Evolutionary conservation across 2,113 vertebrate genomes (phyloP), one percentile per base, ranked within the genome.

Genomic region (Nycticryphes semicollaris): DNA sequence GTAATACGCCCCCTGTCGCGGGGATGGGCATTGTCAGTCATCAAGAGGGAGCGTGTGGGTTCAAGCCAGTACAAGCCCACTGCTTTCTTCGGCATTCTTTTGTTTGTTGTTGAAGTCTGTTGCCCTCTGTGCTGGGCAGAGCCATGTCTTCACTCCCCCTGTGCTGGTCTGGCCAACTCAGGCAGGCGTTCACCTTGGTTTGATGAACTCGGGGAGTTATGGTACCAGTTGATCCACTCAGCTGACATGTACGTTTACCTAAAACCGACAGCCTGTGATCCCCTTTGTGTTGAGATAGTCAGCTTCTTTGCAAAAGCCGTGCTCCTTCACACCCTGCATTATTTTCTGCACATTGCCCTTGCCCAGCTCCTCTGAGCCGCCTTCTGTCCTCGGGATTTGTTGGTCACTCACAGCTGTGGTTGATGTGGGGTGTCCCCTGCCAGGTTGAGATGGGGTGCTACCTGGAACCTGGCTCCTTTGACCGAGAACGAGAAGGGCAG

Each of bases 1-100:
- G 2, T 12, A 35, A 8, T 18, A 3, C 0, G 5, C 43, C 69
- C 31, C 5, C 6, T 59, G 17, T 48, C 50, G 22, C 0, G 0
- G 20, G 1, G 3, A 37, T 68, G 62, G 45, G 25, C 4, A 11
- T 48, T n/a, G 12, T 74, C 51, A 22, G 23, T 79, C 3, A 2
- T 22, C 56, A 13, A 39, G 27, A 75, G 62, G 57, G 7, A 56
- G 4, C 33, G 12, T 2, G 3, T 57, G 67, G 56, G 30, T n/a
- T 75, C 31, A 75, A 72, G 37, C 19, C 47, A 72, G 30, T 20
- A 83, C 47, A 62, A 70, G 14, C 18, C 17, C 4, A 2, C 5
- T 30, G 24, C 57, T 89, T 43, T 37, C 30, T 66, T 78, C 8
- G 4, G 24, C 74, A 85, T 57, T 51, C 12, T 70, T 51, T 43